Conservation (phyloP, 2,113 vertebrate species). For the Nyctereutes procyonoides region DNA sequence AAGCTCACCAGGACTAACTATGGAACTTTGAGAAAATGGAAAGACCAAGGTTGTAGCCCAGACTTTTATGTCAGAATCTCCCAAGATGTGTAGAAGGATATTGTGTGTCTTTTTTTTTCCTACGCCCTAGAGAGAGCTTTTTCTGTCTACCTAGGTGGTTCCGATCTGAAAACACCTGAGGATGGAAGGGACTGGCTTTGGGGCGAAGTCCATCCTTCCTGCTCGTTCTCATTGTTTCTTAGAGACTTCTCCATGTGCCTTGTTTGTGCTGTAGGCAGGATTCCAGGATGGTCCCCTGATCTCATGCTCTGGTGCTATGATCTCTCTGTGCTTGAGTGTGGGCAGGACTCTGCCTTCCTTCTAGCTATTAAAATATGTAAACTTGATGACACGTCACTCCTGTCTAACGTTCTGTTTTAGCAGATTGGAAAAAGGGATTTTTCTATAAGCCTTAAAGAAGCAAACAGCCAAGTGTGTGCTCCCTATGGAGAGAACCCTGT, state of each 20-base stretch:
- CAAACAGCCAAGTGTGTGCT: background rate
- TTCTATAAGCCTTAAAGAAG: background rate
- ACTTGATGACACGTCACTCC: background rate
- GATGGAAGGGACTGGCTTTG: background rate
- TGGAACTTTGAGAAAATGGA: background rate
- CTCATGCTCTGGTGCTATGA: background rate
- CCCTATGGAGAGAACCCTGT: background rate
- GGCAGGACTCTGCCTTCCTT: background rate
- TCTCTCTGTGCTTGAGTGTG: background rate
- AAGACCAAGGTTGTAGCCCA: background rate
- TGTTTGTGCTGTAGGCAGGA: background rate
- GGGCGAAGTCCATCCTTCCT: background rate
- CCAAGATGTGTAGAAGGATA: rapidly evolving
- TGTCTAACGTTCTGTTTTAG: background rate
- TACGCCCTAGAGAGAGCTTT: background rate
- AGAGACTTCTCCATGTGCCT: background rate
- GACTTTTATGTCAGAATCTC: background rate
- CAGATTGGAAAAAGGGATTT: background rate
- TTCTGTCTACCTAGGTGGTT: background rate
- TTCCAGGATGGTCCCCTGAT: too few species aligned
- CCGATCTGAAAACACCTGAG: background rate
- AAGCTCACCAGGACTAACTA: background rate
- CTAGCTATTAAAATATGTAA: background rate
- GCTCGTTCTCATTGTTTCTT: background rate
- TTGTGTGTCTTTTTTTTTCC: background rate